Percentiles rank a stretch among this genome's conserved stretches.
Conservation (phyloP, 2,113 vertebrate genomes). For the Melospiza georgiana region DNA sequence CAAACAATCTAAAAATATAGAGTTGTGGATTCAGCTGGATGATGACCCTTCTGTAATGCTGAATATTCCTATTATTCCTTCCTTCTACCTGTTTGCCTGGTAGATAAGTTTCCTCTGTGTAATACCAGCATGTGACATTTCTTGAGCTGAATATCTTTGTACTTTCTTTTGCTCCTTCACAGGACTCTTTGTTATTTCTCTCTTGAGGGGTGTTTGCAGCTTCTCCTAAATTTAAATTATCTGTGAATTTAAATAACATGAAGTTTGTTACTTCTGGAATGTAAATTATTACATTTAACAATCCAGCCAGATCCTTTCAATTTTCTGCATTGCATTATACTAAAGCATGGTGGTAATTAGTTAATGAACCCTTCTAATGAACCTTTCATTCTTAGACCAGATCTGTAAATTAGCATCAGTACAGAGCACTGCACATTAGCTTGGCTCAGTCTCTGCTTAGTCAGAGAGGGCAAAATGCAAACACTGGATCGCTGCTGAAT, state of each 20-base stretch:
- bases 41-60: rapidly evolving
- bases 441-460: not conserved
- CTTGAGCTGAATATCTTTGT: not conserved
- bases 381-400: not conserved
- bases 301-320: not conserved
- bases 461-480: not conserved
- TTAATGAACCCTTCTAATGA: not conserved
- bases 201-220: not conserved
- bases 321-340: not conserved
- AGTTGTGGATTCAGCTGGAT: not conserved
- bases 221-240: not conserved
- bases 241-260: not conserved
- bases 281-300: conserved; percentile 6
- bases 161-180: not conserved
- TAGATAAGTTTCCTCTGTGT: not conserved
- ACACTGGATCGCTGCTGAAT: not conserved
- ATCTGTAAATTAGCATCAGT: not conserved
- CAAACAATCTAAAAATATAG: not conserved
- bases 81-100: not conserved
- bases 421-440: not conserved
- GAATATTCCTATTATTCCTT: not conserved
- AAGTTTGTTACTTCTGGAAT: not conserved
- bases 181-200: not conserved
- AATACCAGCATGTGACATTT: not conserved
- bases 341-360: not conserved